phyloP scores from a whole-genome alignment of 2,888 invertebrate species.

The Eupithecia dodoneata region DNA sequence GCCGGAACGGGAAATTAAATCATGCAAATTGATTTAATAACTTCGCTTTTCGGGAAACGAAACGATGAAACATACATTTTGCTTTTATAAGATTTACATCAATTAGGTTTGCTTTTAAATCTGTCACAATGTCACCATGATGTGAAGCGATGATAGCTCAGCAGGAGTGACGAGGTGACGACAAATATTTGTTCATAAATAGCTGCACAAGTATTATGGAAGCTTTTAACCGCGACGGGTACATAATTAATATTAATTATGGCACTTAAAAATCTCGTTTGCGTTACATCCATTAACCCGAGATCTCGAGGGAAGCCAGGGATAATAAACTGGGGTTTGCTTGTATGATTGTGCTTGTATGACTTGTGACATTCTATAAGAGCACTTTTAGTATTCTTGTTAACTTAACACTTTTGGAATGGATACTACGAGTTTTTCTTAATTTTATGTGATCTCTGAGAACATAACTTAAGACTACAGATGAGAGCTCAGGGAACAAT shows the following conservation, averaged over 20 bases:
- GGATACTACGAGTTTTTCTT: not conserved
- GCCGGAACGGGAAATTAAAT: slow-evolving; percentile 33
- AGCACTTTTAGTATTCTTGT: not conserved
- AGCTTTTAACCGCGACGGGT: slow-evolving; percentile 17
- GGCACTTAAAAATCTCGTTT: slow-evolving; percentile 59
- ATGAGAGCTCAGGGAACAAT: slow-evolving; percentile 5
- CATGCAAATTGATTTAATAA: slow-evolving; percentile 27
- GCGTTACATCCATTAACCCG: slow-evolving; percentile 57
- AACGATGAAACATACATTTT: slow-evolving; percentile 11
- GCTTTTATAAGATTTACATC: slow-evolving; percentile 7
- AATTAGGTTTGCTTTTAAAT: not conserved
- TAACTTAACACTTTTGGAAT: not conserved
- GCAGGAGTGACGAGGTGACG: not conserved
- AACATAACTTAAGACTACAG: not conserved
- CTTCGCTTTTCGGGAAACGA: slow-evolving; percentile 9
- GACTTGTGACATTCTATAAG: not conserved
- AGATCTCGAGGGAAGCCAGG: slow-evolving; percentile 18
- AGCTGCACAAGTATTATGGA: not conserved
- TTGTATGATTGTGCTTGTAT: slow-evolving; percentile 7
- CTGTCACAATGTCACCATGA: not conserved
- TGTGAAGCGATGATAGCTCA: not conserved
- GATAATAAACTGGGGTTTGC: slow-evolving; percentile 13
- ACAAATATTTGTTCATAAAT: not conserved
- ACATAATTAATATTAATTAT: slow-evolving; percentile 50
- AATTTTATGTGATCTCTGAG: slow-evolving; percentile 1